Evolutionary conservation across 2,113 vertebrate species (phyloP).

Genomic region (Psilopsiagon aymara): DNA sequence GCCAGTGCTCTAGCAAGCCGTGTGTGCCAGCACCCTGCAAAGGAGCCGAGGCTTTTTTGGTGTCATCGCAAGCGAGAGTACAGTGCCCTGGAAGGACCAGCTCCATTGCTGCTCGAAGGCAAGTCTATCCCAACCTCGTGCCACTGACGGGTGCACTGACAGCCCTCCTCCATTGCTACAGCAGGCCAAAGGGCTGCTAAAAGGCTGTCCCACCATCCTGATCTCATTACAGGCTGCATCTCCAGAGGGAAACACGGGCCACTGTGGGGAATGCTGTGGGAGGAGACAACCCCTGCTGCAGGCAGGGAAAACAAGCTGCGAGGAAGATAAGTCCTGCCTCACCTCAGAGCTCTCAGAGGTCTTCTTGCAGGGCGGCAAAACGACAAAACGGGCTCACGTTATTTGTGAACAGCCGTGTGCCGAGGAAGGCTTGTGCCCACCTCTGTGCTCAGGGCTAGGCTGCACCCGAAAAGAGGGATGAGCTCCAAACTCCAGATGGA

Average conservation of each 20-base stretch:
- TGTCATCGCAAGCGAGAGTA: slow-evolving; percentile 9
- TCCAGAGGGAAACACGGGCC: not conserved
- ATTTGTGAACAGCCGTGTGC: not conserved
- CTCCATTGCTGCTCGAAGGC: not conserved
- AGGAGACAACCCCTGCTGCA: not conserved
- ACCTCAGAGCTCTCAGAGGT: not conserved
- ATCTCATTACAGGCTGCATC: not conserved
- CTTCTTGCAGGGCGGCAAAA: not conserved
- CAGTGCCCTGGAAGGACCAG: not conserved
- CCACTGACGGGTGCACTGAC: not conserved
- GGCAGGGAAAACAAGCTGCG: not conserved
- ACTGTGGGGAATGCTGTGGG: not conserved
- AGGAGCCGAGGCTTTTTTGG: slow-evolving; percentile 26
- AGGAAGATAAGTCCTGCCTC: not conserved
- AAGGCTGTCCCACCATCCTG: slow-evolving; percentile 15
- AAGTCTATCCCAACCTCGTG: not conserved
- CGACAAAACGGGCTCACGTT: not conserved
- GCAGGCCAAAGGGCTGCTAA: not conserved
- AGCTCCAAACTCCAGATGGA: not conserved
- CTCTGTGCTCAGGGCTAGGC: not conserved
- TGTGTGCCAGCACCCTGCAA: not conserved
- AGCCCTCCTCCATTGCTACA: not conserved
- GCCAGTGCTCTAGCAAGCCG: slow-evolving; percentile 59
- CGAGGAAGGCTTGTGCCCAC: not conserved
- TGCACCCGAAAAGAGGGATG: not conserved